A percentile compares a stretch with the other conserved stretches of the same genome.
These are phyloP conservation scores for Tridacna crocea DNA, from an alignment of 2,888 invertebrate species.

Conservation along the genomic window DNA sequence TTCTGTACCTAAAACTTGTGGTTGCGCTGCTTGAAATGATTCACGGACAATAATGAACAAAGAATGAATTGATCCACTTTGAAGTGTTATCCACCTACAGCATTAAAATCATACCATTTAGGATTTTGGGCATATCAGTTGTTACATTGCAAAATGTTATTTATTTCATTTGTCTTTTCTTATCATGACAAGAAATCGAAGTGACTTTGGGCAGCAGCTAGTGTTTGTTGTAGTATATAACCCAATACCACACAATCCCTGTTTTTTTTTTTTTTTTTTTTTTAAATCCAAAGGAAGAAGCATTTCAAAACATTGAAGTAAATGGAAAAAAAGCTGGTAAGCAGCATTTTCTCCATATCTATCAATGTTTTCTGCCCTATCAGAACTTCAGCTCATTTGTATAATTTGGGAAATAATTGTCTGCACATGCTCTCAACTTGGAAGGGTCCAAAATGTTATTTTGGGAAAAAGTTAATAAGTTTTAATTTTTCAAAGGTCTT, in stretches of 20 bases:
- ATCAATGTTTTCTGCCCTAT: neutral
- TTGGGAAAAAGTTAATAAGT: neutral
- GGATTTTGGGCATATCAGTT: slow-evolving; percentile 9
- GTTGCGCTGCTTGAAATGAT: slow-evolving; percentile 67
- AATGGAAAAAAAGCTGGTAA: neutral
- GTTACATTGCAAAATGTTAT: slow-evolving; percentile 17
- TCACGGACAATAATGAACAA: slow-evolving; percentile 12
- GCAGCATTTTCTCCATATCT: neutral
- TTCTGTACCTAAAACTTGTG: slow-evolving; percentile 69
- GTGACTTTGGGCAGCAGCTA: neutral
- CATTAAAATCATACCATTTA: neutral
- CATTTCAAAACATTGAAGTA: neutral
- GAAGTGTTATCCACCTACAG: neutral
- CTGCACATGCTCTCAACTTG: neutral
- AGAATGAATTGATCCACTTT: neutral
- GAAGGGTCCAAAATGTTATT: neutral
- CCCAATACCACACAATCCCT: too few species aligned
- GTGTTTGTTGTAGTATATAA: neutral
- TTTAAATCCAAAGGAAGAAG: too few species aligned
- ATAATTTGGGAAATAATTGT: neutral
- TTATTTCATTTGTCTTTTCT: slow-evolving; percentile 14
- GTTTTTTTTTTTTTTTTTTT: too few species aligned
- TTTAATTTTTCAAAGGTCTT: neutral
- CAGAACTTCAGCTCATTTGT: neutral
- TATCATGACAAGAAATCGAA: slow-evolving; percentile 17